Percentiles rank a stretch among this genome's conserved stretches.
These are phyloP conservation scores for Poeciliopsis turneri DNA, from an alignment of 2,797 vertebrate species.

Conservation along the genomic window DNA sequence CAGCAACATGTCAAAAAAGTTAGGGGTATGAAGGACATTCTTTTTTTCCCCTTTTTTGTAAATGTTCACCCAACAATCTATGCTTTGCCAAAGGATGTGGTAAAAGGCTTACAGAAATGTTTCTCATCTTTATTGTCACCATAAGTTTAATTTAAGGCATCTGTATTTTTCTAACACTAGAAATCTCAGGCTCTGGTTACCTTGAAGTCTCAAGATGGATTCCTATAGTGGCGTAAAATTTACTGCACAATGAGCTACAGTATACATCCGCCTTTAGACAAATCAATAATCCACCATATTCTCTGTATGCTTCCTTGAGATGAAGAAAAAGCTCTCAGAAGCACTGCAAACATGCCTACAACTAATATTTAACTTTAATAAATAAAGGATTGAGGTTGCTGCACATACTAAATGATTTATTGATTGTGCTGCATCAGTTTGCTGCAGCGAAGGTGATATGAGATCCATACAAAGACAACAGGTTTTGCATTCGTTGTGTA, in stretches of 20 bases:
- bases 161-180: background rate
- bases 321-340: background rate
- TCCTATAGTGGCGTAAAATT: constrained; percentile 12
- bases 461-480: background rate
- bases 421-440: constrained; percentile 10
- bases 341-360: constrained; percentile 4
- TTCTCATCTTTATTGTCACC: background rate
- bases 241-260: constrained; percentile 10
- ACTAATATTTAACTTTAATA: constrained; percentile 32
- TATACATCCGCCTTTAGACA: constrained; percentile 28
- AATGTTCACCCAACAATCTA: background rate
- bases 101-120: background rate
- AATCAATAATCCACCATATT: constrained; percentile 19
- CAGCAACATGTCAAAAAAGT: background rate
- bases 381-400: constrained; percentile 18
- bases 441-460: constrained; percentile 11
- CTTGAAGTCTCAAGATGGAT: constrained; percentile 19
- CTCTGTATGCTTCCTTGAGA: background rate
- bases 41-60: background rate
- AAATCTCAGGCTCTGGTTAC: background rate
- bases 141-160: background rate
- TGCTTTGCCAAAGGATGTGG: background rate
- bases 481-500: background rate
- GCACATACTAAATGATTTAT: constrained; percentile 24
- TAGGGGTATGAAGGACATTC: background rate